Conservation (phyloP, 2,113 vertebrate genomes). For the Podarcis muralis region DNA sequence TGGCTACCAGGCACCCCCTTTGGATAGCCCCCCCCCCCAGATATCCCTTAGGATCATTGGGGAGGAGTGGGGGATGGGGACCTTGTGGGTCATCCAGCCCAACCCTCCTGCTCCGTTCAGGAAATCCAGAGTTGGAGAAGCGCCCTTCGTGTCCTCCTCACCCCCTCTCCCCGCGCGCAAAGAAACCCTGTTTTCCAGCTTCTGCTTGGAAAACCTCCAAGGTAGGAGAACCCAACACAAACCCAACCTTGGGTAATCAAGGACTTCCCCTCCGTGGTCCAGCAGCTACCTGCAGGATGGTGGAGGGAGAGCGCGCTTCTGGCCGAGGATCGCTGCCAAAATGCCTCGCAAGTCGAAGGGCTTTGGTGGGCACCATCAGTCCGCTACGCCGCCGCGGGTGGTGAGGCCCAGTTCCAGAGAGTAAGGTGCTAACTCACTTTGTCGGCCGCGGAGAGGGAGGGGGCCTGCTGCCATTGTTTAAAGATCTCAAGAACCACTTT, state of each 20-base stretch:
- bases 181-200: constrained; percentile 21
- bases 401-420: background rate
- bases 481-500: no score
- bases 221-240: no score
- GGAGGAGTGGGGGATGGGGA: background rate
- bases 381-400: constrained; percentile 3
- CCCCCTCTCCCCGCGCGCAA: no score
- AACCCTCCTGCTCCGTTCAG: background rate
- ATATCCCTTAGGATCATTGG: no score
- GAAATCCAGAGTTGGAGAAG: background rate
- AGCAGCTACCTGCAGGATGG: background rate
- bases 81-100: background rate
- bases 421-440: no score
- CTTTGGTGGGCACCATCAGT: background rate
- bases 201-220: background rate
- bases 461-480: background rate
- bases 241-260: background rate
- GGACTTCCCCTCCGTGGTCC: constrained; percentile 16
- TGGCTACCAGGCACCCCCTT: background rate
- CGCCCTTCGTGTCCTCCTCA: no score
- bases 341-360: background rate
- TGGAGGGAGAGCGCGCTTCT: background rate
- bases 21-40: background rate
- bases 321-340: background rate
- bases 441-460: no score